Base-by-base conservation (phyloP, 2,888 invertebrate genomes). In the Unio delphinus region DNA sequence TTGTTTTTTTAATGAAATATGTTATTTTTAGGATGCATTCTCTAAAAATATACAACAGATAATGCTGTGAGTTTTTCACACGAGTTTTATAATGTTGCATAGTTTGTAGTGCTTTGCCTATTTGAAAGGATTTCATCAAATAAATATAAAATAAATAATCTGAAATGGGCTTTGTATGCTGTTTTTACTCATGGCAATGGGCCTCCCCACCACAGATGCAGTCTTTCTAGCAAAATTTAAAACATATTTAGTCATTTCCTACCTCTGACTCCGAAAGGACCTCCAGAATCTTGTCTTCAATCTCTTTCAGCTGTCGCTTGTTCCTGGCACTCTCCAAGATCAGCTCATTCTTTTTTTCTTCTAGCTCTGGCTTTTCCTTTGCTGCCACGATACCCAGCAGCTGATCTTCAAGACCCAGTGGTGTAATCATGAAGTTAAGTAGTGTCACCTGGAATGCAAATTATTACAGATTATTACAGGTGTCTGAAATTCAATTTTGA, bases 361-460 rank as follows among this genome's bases (percentile, higher is more conserved):
- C 97, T 67, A 98, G 91, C 83, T 94, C 95, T 0, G 97, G 97
- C 75, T 95, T 90, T 90, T 98, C 97, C 88, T 95, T 94, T 1
- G 96, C 95, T 65, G 97, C 96, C 66, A 97, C 96, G 78, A 96
- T 95, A 26, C 95, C 96, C 59, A 98, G 91, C 71, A 98, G 92
- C 91, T 97, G 97, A 90, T 97, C 96, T 89, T 96, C 94, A 65
- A 98, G 92, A 62, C 97, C 97, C 92, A 95, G 94, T 15, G 94
- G 95, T 0, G 97, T 97, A 83, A 98, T 96, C 94, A 96, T 96
- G 91, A 98, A 98, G 92, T 98, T 97, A 76, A 98, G 91, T 79
- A 98, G 90, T 0, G 96, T 95, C 70, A 96, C 95, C 94, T 95
- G 95, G 95, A 79, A 74, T 71, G 63, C 63, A 68, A 23, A 1